Evolutionary conservation across 2,797 vertebrate genomes (phyloP), one percentile per base, ranked within the genome.

Genomic region (Acridotheres tristis): DNA sequence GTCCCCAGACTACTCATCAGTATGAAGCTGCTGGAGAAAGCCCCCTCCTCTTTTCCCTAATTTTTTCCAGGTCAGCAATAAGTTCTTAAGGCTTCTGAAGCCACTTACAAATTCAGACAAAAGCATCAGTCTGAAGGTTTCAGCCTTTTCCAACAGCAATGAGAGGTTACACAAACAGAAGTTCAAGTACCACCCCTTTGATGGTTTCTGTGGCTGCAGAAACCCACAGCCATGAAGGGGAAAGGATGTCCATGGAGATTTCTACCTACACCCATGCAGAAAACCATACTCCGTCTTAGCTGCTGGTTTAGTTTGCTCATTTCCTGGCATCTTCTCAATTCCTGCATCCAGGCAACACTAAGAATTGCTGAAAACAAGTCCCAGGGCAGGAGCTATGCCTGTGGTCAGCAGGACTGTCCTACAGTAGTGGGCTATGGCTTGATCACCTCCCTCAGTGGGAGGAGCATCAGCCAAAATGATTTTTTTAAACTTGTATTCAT

Each of bases 1-100:
- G 77, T 74, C 75, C 80, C 68, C 71, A 48, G 74, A 93, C 81
- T 85, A 93, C 55, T 82, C 2, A 0, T 69, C 77, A 68, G 57
- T 77, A 81, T 48, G 58, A 88, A 91, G 72, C 63, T 89, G 63
- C 72, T 9, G 17, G 38, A 90, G 81, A 47, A 88, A 93, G 81
- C 48, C 61, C 53, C 62, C n/a, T 85, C 65, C 43, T 85, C 75
- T 77, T 82, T 80, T 87, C 55, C 78, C 75, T 87, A 65, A 55
- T 88, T 90, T 89, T 88, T 95, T 90, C 90, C 87, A 92, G 78
- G 95, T 91, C 88, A 94, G 58, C 55, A 78, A 2, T 68, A 91
- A 76, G 54, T 78, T 90, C 42, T 55, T 69, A 78, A 57, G 27
- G 72, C 47, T 96, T 90, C 81, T 68, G 75, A 92, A 96, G 58